These are phyloP conservation scores for Laticauda colubrina DNA, from an alignment of 2,113 vertebrate species.

Conservation along the genomic window DNA sequence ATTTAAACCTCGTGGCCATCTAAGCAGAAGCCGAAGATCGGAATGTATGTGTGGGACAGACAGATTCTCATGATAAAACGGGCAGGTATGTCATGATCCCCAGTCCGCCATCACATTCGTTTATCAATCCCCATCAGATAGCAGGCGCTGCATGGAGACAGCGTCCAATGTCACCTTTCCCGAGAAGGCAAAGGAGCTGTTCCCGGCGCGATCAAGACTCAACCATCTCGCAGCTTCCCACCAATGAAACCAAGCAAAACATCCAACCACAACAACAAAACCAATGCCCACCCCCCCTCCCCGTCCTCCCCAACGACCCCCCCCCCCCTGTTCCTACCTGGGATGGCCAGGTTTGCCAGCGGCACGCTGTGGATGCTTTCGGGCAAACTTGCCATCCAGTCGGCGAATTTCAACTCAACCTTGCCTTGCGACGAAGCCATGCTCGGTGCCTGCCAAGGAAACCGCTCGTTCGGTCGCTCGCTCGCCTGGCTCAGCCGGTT, in stretches of 20 bases:
- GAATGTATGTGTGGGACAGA: background rate
- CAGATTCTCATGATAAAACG: background rate
- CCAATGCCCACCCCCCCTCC: too few species aligned
- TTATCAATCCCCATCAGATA: background rate
- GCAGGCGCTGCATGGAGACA: background rate
- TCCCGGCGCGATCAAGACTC: background rate
- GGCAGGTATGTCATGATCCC: background rate
- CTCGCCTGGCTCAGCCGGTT: conserved; percentile 23
- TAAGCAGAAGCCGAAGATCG: background rate
- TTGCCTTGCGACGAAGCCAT: conserved; percentile 96
- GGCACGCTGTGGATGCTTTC: conserved; percentile 84
- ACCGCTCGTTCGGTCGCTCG: background rate
- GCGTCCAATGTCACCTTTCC: conserved; percentile 13
- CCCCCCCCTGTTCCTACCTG: conserved; percentile 71
- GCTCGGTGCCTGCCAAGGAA: conserved; percentile 38
- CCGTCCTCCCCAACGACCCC: background rate
- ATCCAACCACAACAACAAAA: background rate
- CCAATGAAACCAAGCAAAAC: background rate
- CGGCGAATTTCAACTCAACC: conserved; percentile 83
- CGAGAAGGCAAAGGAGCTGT: background rate
- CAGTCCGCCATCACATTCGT: background rate
- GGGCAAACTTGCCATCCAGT: conserved; percentile 95
- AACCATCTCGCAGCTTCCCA: background rate
- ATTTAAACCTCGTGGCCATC: background rate
- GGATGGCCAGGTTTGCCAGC: conserved; percentile 91